Evolutionary conservation across 2,888 invertebrate species (phyloP).

Genomic region (Euclidia mi): DNA sequence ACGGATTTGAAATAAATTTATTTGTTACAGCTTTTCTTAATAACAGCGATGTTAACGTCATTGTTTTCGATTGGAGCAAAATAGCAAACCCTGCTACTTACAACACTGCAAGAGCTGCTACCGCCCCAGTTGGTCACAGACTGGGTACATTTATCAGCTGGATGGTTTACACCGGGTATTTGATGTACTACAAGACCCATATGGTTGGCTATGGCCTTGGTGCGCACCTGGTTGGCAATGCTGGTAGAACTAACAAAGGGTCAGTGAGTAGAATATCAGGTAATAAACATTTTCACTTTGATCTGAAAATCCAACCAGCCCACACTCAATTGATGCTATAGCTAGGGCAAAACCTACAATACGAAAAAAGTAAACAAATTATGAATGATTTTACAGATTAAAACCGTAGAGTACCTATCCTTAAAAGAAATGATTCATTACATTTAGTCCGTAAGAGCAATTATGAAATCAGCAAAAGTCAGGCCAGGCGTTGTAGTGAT

Average conservation of each 20-base stretch:
- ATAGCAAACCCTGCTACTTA: slow-evolving; percentile 74
- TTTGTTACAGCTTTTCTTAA: slow-evolving; percentile 68
- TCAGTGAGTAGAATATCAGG: slow-evolving; percentile 75
- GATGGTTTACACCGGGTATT: slow-evolving; percentile 62
- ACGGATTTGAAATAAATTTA: too few relatives aligned
- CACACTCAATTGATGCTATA: too few relatives aligned
- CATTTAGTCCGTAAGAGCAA: too few relatives aligned
- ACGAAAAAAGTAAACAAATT: too few relatives aligned
- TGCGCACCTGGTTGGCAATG: slow-evolving; percentile 79
- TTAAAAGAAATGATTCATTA: too few relatives aligned
- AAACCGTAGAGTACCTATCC: too few relatives aligned
- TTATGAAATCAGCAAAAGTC: too few relatives aligned
- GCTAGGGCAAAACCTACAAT: too few relatives aligned
- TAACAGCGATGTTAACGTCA: slow-evolving; percentile 73
- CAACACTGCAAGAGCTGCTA: slow-evolving; percentile 68
- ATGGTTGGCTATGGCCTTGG: slow-evolving; percentile 84
- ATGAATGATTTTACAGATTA: too few relatives aligned
- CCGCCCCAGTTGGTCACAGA: slow-evolving; percentile 66
- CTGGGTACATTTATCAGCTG: slow-evolving; percentile 71
- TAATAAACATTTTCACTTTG: too few relatives aligned
- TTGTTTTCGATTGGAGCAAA: slow-evolving; percentile 79
- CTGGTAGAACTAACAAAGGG: slow-evolving; percentile 69
- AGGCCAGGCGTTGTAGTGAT: too few relatives aligned
- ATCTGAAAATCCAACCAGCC: too few relatives aligned
- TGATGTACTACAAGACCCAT: slow-evolving; percentile 69